These are phyloP conservation scores for Strongylocentrotus purpuratus DNA, from an alignment of 35 echinoderm and acorn worm species.

Conservation along the genomic window DNA sequence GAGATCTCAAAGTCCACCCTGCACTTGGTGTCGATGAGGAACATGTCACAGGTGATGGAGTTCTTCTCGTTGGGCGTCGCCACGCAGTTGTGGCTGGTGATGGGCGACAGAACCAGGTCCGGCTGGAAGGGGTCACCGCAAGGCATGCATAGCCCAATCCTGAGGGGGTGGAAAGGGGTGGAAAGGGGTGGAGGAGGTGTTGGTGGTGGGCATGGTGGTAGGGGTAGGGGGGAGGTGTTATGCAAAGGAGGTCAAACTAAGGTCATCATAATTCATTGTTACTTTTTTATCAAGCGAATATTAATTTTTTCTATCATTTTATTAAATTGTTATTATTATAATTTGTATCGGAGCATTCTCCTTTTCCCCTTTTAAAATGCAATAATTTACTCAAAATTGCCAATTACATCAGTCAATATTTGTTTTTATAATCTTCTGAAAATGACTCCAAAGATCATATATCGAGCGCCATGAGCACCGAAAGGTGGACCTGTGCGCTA, in stretches of 20 bases:
- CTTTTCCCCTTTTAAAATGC: too few species aligned
- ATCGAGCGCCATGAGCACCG: too few species aligned
- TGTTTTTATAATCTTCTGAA: too few species aligned
- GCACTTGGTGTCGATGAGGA: conserved; percentile 77
- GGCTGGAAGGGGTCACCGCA: conserved; percentile 76
- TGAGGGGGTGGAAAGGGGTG: conserved; percentile 30
- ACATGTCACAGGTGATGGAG: conserved; percentile 73
- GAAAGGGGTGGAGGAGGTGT: neutral
- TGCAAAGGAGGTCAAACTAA: neutral
- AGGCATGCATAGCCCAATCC: conserved; percentile 79
- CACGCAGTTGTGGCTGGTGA: conserved; percentile 68
- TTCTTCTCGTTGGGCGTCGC: conserved; percentile 57
- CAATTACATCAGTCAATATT: too few species aligned
- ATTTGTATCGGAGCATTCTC: too few species aligned
- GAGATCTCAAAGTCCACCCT: conserved; percentile 80
- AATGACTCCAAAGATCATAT: too few species aligned
- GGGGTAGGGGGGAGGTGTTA: neutral
- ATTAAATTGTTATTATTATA: too few species aligned
- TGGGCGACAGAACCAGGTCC: conserved; percentile 71
- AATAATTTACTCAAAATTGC: too few species aligned
- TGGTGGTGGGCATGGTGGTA: neutral
- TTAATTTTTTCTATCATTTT: too few species aligned
- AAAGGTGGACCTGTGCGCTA: too few species aligned
- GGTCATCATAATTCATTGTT: neutral
- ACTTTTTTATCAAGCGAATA: too few species aligned